These are phyloP conservation scores for Drosophila robusta DNA, from an alignment of 2,888 invertebrate species.

Conservation along the genomic window DNA sequence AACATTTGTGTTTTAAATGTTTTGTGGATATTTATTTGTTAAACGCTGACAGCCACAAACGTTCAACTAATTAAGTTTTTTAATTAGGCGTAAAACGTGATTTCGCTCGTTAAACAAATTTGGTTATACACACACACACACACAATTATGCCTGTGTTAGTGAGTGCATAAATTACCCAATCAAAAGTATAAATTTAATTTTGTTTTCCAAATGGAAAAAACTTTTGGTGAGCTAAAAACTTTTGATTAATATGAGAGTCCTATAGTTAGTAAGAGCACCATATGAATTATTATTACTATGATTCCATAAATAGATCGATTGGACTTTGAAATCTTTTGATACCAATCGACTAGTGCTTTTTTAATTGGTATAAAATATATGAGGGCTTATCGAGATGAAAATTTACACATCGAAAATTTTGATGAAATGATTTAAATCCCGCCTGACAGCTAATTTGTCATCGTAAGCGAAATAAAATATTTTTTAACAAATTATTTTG, in stretches of 20 bases:
- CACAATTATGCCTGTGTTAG: slow-evolving; percentile 5
- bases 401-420: neutral
- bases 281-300: neutral
- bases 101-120: slow-evolving; percentile 55
- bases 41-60: slow-evolving; percentile 67
- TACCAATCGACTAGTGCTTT: neutral
- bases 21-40: slow-evolving; percentile 34
- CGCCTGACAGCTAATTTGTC: slow-evolving; percentile 23
- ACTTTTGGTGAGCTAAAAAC: neutral
- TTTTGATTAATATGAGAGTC: neutral
- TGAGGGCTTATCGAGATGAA: neutral
- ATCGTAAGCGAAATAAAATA: slow-evolving; percentile 18
- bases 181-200: slow-evolving; percentile 33
- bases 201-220: neutral
- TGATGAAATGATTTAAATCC: slow-evolving; percentile 6
- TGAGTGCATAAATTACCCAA: slow-evolving; percentile 29
- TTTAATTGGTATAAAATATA: neutral
- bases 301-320: neutral
- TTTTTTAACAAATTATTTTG: slow-evolving; percentile 10
- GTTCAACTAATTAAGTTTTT: slow-evolving; percentile 60
- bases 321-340: neutral
- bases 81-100: slow-evolving; percentile 61
- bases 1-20: slow-evolving; percentile 16
- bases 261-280: too few species aligned
- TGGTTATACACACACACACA: slow-evolving; percentile 18